phyloP scores from a whole-genome alignment of 2,888 invertebrate genomes.

The Trichogramma evanescens region DNA sequence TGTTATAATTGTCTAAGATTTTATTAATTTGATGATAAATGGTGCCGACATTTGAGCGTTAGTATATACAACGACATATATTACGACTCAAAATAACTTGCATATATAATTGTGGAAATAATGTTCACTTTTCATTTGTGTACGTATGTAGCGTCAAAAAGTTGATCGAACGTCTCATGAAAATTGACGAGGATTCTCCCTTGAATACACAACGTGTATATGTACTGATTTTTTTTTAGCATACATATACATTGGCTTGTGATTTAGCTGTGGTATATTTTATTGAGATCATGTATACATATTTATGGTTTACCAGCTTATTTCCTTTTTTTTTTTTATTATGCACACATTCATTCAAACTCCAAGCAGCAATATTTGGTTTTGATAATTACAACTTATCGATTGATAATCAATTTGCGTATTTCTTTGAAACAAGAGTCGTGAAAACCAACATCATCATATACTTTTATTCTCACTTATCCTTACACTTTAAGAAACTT shows the following conservation, averaged over 20 bases:
- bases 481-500: conserved; percentile 19
- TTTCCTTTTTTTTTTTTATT: background rate
- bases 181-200: conserved; percentile 18
- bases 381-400: conserved; percentile 12
- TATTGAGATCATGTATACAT: too few relatives aligned
- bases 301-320: too few relatives aligned
- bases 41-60: conserved; percentile 7
- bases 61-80: background rate
- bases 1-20: conserved; percentile 11
- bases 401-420: conserved; percentile 4
- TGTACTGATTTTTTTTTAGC: conserved; percentile 10
- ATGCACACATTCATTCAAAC: conserved; percentile 11
- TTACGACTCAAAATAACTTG: background rate
- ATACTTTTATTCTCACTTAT: conserved; percentile 7
- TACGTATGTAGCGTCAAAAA: conserved; percentile 18
- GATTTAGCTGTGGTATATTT: conserved; percentile 2
- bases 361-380: conserved; percentile 7
- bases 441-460: background rate
- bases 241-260: conserved; percentile 1
- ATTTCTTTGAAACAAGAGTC: conserved; percentile 3
- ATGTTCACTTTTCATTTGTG: conserved; percentile 9
- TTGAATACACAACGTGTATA: conserved; percentile 21
- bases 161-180: conserved; percentile 21
- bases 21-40: conserved; percentile 14
- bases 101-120: background rate